These are phyloP conservation scores for Drepana arcuata DNA, from an alignment of 1,140 invertebrate genomes.

Conservation along the genomic window DNA sequence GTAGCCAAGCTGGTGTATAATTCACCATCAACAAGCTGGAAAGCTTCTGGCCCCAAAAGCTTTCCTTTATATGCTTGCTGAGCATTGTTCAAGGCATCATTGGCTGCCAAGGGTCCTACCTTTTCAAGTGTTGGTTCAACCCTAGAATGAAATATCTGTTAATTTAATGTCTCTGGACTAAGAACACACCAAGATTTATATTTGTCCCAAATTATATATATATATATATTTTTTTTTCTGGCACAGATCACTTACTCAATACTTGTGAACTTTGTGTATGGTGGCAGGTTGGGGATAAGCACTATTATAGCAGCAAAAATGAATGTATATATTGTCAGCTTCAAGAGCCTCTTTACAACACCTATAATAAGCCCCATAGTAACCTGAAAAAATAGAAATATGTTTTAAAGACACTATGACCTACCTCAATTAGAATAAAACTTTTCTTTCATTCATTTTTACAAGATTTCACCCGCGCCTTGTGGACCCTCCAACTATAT, in stretches of 20 bases:
- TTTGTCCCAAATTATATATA: too few species aligned
- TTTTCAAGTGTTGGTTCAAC: conserved; percentile 67
- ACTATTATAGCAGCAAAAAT: conserved; percentile 32
- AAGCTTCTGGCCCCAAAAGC: conserved; percentile 80
- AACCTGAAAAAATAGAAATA: conserved; percentile 14
- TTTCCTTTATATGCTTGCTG: conserved; percentile 76
- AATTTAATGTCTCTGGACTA: conserved; percentile 1
- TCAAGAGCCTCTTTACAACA: conserved; percentile 34
- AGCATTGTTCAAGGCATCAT: conserved; percentile 75
- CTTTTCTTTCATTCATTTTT: too few species aligned
- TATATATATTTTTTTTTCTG: too few species aligned
- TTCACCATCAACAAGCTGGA: conserved; percentile 78
- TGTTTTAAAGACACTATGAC: too few species aligned
- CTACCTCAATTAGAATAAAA: too few species aligned
- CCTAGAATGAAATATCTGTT: conserved; percentile 48
- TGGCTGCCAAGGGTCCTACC: conserved; percentile 73
- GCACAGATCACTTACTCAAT: conserved; percentile 60
- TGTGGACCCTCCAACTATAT: too few species aligned
- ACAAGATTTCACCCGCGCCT: too few species aligned
- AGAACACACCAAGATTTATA: conserved; percentile 1
- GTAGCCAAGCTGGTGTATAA: conserved; percentile 79
- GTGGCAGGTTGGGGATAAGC: conserved; percentile 55
- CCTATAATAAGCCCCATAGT: conserved; percentile 44
- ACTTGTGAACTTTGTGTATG: conserved; percentile 49
- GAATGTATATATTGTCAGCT: conserved; percentile 30